Conservation (phyloP, 2,888 invertebrate genomes). For the Ypsolopha sequella region DNA sequence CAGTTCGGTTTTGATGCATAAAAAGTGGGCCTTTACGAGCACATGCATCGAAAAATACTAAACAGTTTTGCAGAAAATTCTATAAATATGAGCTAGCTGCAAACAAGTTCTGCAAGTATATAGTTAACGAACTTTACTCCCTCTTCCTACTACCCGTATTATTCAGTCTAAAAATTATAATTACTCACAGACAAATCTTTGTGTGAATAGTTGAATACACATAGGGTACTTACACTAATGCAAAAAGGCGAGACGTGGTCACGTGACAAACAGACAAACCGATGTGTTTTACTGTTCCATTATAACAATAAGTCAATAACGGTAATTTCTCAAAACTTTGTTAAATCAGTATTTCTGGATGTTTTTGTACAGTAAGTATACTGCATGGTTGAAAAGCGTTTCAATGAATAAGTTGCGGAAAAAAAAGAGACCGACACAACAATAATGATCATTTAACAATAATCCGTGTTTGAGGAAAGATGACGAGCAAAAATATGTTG, state of each 20-base stretch:
- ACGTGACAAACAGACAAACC: slow-evolving; percentile 18
- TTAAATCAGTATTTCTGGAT: slow-evolving; percentile 27
- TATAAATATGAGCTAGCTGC: no score
- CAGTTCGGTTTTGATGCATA: no score
- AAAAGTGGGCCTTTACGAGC: no score
- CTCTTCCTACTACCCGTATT: no score
- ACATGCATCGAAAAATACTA: no score
- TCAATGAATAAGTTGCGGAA: slow-evolving; percentile 10
- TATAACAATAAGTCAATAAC: no score
- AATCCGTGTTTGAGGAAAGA: slow-evolving; percentile 17
- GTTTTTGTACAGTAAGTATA: slow-evolving; percentile 26
- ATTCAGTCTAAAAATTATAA: slow-evolving; percentile 63
- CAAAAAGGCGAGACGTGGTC: slow-evolving; percentile 38
- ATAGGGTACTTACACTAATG: slow-evolving; percentile 32
- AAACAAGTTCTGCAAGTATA: no score
- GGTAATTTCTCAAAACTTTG: slow-evolving; percentile 16
- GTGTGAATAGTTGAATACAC: no score
- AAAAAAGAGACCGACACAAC: slow-evolving; percentile 1
- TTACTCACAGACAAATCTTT: slow-evolving; percentile 48
- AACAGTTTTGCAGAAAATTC: no score
- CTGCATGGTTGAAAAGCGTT: background rate
- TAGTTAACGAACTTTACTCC: no score
- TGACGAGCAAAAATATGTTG: slow-evolving; percentile 35
- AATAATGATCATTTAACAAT: background rate
- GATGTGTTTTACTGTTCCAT: slow-evolving; percentile 11